These are phyloP conservation scores for Hydropotes inermis DNA, from an alignment of 2,113 vertebrate species.

Conservation along the genomic window DNA sequence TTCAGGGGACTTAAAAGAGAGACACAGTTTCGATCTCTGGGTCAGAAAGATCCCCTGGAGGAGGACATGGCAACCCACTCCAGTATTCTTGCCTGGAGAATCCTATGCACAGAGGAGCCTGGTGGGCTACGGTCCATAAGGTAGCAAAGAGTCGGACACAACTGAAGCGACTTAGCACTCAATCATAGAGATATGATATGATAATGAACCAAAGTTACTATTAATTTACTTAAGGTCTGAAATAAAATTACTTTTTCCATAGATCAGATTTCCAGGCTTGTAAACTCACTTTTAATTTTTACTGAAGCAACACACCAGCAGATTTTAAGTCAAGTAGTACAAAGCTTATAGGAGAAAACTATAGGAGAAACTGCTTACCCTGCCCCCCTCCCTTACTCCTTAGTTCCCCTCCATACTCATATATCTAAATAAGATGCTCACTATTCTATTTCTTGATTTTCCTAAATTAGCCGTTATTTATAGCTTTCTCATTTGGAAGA, in stretches of 20 bases:
- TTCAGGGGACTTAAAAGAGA: background rate
- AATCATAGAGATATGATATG: background rate
- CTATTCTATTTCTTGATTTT: background rate
- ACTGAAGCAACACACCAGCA: background rate
- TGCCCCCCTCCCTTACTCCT: background rate
- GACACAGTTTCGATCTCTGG: background rate
- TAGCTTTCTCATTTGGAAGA: background rate
- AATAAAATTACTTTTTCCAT: background rate
- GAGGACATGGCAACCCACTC: background rate
- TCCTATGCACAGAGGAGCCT: background rate
- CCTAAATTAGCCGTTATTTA: background rate
- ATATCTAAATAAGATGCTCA: background rate
- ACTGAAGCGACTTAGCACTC: background rate
- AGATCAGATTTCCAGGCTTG: background rate
- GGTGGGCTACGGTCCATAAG: background rate
- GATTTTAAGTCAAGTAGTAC: background rate
- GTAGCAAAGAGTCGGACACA: background rate
- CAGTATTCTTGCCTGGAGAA: background rate
- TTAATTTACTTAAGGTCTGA: slow-evolving; percentile 7
- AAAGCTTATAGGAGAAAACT: background rate
- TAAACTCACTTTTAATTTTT: slow-evolving; percentile 10
- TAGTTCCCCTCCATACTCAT: background rate
- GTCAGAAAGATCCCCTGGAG: background rate
- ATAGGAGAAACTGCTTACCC: background rate
- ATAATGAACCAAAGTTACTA: background rate